Evolutionary conservation across 2,888 invertebrate species (phyloP).

Genomic region (Campoplex capitator): DNA sequence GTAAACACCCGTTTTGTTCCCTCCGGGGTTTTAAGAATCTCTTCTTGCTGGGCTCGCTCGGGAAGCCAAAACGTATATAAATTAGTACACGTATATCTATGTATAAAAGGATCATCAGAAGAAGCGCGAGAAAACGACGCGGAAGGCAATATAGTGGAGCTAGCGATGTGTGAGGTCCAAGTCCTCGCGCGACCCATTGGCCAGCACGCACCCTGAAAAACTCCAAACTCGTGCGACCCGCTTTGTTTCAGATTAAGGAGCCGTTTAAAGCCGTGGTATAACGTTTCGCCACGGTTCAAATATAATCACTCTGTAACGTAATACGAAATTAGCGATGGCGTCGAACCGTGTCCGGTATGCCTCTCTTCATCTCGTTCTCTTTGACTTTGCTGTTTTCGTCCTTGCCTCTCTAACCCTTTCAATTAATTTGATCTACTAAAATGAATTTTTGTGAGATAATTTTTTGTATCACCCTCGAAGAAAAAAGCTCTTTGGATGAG

Average conservation of each 20-base stretch:
- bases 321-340: constrained; percentile 77
- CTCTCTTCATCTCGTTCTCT: constrained; percentile 7
- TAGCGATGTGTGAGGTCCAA: constrained; percentile 77
- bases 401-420: constrained; percentile 52
- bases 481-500: constrained; percentile 35
- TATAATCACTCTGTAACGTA: constrained; percentile 79
- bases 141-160: constrained; percentile 61
- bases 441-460: constrained; percentile 15
- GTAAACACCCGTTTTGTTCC: constrained; percentile 67
- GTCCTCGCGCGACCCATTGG: constrained; percentile 63
- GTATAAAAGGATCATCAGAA: constrained; percentile 48
- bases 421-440: constrained; percentile 60
- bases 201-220: constrained; percentile 63
- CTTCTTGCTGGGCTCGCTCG: constrained; percentile 37
- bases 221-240: constrained; percentile 66
- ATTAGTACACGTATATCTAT: neutral
- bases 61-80: constrained; percentile 13
- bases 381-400: neutral
- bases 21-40: constrained; percentile 48
- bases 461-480: constrained; percentile 54
- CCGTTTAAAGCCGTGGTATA: constrained; percentile 76
- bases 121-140: constrained; percentile 63
- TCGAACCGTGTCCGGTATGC: constrained; percentile 50
- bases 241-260: constrained; percentile 79
- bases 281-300: constrained; percentile 74